These are phyloP conservation scores for Harmothoe impar DNA, from an alignment of 2,888 invertebrate genomes.

Conservation along the genomic window DNA sequence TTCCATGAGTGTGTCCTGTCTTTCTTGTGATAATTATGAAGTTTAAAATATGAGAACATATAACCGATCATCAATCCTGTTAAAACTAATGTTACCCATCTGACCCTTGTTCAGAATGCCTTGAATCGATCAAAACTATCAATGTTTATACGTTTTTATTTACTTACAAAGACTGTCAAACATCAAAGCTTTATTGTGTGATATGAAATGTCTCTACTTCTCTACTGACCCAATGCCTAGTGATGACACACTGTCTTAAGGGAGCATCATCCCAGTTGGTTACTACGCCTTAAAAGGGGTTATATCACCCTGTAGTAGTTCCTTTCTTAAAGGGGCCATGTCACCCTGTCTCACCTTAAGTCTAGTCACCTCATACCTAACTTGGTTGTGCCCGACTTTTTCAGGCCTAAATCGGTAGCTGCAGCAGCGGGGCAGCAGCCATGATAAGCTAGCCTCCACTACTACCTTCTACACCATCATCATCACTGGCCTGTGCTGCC, in stretches of 20 bases:
- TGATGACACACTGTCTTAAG: neutral
- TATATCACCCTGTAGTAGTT: neutral
- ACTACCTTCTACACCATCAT: neutral
- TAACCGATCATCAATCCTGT: neutral
- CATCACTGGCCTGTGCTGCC: neutral
- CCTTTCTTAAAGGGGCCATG: neutral
- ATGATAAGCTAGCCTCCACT: neutral
- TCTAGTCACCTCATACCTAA: constrained; percentile 25
- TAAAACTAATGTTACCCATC: constrained; percentile 5
- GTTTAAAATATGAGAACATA: neutral
- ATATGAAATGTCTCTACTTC: constrained; percentile 2
- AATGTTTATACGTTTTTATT: neutral
- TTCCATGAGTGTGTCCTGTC: neutral
- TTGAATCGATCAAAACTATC: constrained; percentile 3
- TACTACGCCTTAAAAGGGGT: too few relatives aligned
- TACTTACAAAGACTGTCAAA: neutral
- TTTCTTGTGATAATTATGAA: neutral
- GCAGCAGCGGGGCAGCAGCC: neutral
- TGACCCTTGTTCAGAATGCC: constrained; percentile 31
- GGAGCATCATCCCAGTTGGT: neutral
- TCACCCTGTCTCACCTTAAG: neutral
- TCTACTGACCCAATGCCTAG: neutral
- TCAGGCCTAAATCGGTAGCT: constrained; percentile 4
- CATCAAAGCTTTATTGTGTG: neutral
- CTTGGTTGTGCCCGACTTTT: constrained; percentile 58